phyloP scores from a whole-genome alignment of 2,888 invertebrate genomes.

The Drosophila atripex region DNA sequence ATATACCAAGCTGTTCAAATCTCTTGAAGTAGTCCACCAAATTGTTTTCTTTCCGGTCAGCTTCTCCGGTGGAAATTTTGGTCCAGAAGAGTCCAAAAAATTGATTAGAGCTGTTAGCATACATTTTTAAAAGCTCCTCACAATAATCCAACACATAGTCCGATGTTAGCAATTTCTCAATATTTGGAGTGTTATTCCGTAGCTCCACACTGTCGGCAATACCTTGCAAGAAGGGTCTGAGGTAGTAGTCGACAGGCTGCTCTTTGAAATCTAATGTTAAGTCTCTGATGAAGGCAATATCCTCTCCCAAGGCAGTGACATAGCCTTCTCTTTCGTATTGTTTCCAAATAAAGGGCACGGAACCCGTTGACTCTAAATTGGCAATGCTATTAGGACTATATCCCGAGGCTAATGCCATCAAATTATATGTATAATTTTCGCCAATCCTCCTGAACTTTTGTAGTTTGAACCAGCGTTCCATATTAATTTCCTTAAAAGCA shows the following conservation, averaged over 20 bases:
- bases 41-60: conserved; percentile 84
- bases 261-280: conserved; percentile 85
- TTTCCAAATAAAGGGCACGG: conserved; percentile 90
- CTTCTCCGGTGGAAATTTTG: conserved; percentile 74
- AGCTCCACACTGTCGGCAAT: background rate
- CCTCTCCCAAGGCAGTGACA: conserved; percentile 91
- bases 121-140: conserved; percentile 86
- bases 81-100: conserved; percentile 91
- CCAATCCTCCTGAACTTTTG: conserved; percentile 89
- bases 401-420: conserved; percentile 91
- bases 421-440: conserved; percentile 94
- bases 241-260: conserved; percentile 91
- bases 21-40: conserved; percentile 86
- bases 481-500: conserved; percentile 85
- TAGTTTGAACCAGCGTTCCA: conserved; percentile 87
- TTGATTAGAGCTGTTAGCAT: conserved; percentile 85
- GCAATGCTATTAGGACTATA: conserved; percentile 83
- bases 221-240: conserved; percentile 87
- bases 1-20: conserved; percentile 85
- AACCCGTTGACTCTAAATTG: conserved; percentile 86
- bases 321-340: conserved; percentile 88
- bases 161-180: conserved; percentile 86
- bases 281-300: conserved; percentile 88
- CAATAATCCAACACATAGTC: conserved; percentile 88
- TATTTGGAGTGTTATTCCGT: conserved; percentile 47